Percentiles rank a stretch among this genome's conserved stretches.
phyloP scores from a whole-genome alignment of 2,113 vertebrate species.

The Tragelaphus strepsiceros region DNA sequence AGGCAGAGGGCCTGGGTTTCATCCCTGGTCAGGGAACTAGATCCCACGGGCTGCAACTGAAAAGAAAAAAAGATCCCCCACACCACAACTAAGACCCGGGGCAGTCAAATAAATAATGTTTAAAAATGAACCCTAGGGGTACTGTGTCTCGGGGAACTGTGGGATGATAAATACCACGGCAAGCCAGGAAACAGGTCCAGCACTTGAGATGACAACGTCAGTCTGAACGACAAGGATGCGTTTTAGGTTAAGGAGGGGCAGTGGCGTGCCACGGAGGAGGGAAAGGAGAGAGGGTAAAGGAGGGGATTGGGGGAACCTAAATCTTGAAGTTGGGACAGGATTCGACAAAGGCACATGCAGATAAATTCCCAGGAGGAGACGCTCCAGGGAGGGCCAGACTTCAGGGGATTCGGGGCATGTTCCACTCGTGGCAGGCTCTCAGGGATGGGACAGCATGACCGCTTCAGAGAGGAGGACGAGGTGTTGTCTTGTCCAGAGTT shows the following conservation, averaged over 20 bases:
- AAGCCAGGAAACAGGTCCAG: not conserved
- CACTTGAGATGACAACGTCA: not conserved
- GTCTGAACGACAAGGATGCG: accelerated
- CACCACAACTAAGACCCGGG: not conserved
- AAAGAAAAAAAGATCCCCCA: not conserved
- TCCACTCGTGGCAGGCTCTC: accelerated
- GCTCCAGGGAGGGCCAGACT: no score
- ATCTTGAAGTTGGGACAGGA: not conserved
- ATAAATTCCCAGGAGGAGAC: not conserved
- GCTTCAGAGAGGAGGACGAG: not conserved
- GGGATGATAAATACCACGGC: not conserved
- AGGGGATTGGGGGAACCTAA: not conserved
- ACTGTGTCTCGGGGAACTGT: not conserved
- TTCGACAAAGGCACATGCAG: not conserved
- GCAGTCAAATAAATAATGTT: not conserved
- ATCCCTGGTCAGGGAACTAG: not conserved
- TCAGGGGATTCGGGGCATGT: not conserved
- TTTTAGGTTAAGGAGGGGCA: not conserved
- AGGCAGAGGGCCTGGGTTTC: not conserved
- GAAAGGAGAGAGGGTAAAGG: no score
- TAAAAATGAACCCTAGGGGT: not conserved
- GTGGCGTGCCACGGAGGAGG: accelerated
- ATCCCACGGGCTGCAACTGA: accelerated
- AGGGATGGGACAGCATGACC: not conserved
- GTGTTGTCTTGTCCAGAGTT: not conserved